Percentiles rank a stretch among this genome's conserved stretches.
These are phyloP conservation scores for Liasis olivaceus DNA, from an alignment of 2,797 vertebrate species.

Conservation along the genomic window DNA sequence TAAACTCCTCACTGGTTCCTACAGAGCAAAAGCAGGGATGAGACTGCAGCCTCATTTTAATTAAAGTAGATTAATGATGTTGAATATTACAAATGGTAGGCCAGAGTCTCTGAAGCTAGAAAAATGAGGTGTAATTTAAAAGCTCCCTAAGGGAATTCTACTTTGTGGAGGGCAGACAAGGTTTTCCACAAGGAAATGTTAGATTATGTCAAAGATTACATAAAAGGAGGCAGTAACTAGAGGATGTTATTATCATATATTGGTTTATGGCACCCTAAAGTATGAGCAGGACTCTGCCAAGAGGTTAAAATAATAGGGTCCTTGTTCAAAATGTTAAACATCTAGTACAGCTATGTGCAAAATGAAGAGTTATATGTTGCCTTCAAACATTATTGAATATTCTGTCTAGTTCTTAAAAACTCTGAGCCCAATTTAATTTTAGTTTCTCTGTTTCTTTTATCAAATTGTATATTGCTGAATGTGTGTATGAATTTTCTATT, in stretches of 20 bases:
- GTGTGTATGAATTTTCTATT: not conserved
- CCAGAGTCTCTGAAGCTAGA: not conserved
- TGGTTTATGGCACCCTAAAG: not conserved
- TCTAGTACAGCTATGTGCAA: not conserved
- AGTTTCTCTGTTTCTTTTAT: not conserved
- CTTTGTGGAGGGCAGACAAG: not conserved
- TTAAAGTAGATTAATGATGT: slow-evolving; percentile 36
- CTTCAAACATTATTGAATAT: not conserved
- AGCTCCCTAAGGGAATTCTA: not conserved
- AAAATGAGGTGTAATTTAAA: slow-evolving; percentile 13
- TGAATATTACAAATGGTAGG: not conserved
- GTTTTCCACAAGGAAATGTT: not conserved
- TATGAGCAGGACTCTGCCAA: not conserved
- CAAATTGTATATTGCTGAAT: not conserved
- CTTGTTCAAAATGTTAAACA: slow-evolving; percentile 7
- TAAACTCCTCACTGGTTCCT: not conserved
- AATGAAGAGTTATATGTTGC: not conserved
- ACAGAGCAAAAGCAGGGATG: not conserved
- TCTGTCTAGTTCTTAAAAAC: not conserved
- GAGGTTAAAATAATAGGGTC: slow-evolving; percentile 6
- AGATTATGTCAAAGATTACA: not conserved
- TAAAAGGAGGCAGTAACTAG: not conserved
- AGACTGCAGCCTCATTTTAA: slow-evolving; percentile 27
- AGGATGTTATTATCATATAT: slow-evolving; percentile 3
- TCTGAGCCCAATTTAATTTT: not conserved